Evolutionary conservation across 2,113 vertebrate genomes (phyloP).

Genomic region (Sclerurus mexicanus): DNA sequence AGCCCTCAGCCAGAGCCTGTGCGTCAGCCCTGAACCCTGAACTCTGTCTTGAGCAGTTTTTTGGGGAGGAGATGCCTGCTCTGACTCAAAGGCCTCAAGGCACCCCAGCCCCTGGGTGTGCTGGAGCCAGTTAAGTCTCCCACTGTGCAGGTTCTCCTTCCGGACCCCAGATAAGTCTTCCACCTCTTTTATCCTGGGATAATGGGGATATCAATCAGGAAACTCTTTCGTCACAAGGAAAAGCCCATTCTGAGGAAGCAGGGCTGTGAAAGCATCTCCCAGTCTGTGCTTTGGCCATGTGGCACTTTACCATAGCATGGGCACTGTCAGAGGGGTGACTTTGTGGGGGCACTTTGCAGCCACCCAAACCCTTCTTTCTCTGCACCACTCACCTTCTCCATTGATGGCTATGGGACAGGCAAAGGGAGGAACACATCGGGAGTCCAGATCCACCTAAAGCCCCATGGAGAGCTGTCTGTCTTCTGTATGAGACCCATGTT

Average conservation of each 20-base stretch:
- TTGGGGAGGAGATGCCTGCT: fast-evolving
- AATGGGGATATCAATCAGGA: background rate
- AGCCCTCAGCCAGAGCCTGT: background rate
- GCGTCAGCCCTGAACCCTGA: background rate
- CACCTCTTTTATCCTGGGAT: background rate
- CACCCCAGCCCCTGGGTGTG: fast-evolving
- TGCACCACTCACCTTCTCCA: background rate
- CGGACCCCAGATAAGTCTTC: background rate
- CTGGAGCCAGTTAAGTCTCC: background rate
- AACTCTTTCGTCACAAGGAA: background rate
- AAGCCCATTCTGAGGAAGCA: background rate
- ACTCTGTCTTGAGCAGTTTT: background rate
- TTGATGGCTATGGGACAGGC: background rate
- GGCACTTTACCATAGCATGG: background rate
- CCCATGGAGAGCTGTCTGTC: background rate
- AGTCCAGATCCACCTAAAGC: background rate
- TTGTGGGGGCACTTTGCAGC: background rate
- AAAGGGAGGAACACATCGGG: background rate
- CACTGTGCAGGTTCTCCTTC: background rate
- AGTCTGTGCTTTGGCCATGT: background rate
- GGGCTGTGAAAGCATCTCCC: background rate
- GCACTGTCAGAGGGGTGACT: background rate
- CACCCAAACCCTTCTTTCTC: background rate
- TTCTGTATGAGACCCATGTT: fast-evolving
- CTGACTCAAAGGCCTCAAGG: background rate